Conservation (phyloP, 2,113 vertebrate species). For the Pollachius pollachius region DNA sequence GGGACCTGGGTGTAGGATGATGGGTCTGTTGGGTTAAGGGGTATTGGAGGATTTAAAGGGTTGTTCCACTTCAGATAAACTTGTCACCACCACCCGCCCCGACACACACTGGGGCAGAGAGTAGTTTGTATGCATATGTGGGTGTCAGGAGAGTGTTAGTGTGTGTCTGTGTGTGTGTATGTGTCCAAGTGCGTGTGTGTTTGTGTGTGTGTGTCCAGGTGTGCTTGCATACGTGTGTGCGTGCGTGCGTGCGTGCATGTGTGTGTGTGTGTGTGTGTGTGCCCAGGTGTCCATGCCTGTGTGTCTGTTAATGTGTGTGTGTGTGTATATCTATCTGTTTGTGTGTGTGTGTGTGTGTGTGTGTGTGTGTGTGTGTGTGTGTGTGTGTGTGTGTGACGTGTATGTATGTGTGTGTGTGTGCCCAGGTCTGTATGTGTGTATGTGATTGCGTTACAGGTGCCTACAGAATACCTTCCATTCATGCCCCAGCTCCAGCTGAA, state of each 20-base stretch:
- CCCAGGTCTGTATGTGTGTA: background rate
- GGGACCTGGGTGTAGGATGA: no score
- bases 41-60: no score
- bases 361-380: no score
- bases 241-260: no score
- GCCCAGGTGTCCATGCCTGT: background rate
- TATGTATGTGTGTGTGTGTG: no score
- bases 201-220: background rate
- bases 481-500: no score
- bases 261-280: background rate
- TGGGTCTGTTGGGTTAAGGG: no score
- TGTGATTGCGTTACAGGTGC: background rate
- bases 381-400: no score
- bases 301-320: background rate
- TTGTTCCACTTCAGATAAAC: no score
- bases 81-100: no score
- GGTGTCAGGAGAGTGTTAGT: background rate
- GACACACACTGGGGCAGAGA: no score
- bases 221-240: background rate
- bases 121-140: background rate
- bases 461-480: no score
- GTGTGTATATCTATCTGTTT: background rate
- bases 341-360: background rate
- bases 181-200: background rate
- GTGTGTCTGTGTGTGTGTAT: background rate